Evolutionary conservation across 2,113 vertebrate species (phyloP).

Genomic region (Apteryx mantelli): DNA sequence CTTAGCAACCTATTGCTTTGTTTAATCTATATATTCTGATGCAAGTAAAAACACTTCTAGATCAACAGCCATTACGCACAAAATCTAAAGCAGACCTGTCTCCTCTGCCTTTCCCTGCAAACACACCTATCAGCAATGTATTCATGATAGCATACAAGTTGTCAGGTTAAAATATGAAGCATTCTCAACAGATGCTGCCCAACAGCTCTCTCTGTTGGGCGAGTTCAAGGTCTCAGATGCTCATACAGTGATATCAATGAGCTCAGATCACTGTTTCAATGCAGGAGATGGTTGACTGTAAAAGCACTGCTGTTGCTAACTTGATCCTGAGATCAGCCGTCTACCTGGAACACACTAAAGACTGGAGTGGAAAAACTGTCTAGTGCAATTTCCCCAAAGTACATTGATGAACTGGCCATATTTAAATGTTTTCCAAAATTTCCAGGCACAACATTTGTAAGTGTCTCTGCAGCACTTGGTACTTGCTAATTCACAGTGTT

Average conservation of each 20-base stretch:
- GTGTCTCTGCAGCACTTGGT: background rate
- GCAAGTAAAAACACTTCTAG: background rate
- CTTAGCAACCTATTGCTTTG: background rate
- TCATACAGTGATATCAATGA: accelerated
- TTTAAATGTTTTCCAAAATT: background rate
- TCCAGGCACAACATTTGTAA: background rate
- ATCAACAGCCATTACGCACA: background rate
- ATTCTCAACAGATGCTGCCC: background rate
- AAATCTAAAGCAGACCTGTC: background rate
- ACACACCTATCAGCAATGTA: background rate
- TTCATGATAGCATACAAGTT: background rate
- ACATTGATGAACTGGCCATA: background rate
- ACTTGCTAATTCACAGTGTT: background rate
- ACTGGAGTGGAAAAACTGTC: background rate
- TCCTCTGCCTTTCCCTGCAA: background rate
- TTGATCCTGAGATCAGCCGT: background rate
- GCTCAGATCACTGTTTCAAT: background rate
- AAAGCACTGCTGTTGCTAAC: background rate
- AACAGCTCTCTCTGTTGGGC: constrained; percentile 34
- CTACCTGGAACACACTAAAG: background rate
- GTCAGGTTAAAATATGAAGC: background rate
- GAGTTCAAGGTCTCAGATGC: background rate
- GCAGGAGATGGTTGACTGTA: background rate
- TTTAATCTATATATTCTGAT: background rate
- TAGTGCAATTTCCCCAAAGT: background rate